These are phyloP conservation scores for Protophormia terraenovae DNA, from an alignment of 2,888 invertebrate species.

Conservation along the genomic window DNA sequence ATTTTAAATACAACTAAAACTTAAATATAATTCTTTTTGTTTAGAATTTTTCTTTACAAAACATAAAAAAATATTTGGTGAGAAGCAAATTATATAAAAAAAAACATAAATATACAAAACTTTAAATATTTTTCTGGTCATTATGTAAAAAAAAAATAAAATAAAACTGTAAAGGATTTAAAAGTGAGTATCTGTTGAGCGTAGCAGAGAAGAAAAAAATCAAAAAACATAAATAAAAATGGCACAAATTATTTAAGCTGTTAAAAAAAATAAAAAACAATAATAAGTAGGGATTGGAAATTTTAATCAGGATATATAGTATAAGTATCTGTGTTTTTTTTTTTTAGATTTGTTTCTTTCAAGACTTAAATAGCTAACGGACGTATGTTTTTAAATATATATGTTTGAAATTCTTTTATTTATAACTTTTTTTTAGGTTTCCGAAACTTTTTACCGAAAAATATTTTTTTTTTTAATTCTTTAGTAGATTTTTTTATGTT, in stretches of 20 bases:
- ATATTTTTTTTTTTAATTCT: slow-evolving; percentile 30
- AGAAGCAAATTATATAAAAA: slow-evolving; percentile 39
- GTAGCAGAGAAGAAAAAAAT: background rate
- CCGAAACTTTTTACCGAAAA: slow-evolving; percentile 55
- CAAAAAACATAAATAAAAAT: slow-evolving; percentile 44
- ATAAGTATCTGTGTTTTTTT: slow-evolving; percentile 14
- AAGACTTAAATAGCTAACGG: slow-evolving; percentile 71
- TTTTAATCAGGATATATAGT: background rate
- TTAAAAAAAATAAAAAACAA: background rate
- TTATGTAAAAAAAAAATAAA: background rate
- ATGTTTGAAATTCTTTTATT: slow-evolving; percentile 44
- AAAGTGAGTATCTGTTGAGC: slow-evolving; percentile 42
- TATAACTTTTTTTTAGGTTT: slow-evolving; percentile 39
- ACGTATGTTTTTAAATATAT: slow-evolving; percentile 70
- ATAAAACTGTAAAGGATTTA: background rate
- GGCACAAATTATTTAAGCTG: slow-evolving; percentile 56
- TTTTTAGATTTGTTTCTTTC: slow-evolving; percentile 39
- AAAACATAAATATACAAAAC: slow-evolving; percentile 13
- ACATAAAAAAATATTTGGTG: slow-evolving; percentile 53
- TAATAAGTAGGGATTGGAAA: too few species aligned
- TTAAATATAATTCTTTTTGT: background rate
- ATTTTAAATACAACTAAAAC: slow-evolving; percentile 29
- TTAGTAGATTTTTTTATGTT: slow-evolving; percentile 34
- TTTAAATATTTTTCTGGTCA: background rate
- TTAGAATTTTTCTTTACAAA: slow-evolving; percentile 31